These are phyloP conservation scores for Seriola quinqueradiata DNA, from an alignment of 2,113 vertebrate species.

Conservation along the genomic window DNA sequence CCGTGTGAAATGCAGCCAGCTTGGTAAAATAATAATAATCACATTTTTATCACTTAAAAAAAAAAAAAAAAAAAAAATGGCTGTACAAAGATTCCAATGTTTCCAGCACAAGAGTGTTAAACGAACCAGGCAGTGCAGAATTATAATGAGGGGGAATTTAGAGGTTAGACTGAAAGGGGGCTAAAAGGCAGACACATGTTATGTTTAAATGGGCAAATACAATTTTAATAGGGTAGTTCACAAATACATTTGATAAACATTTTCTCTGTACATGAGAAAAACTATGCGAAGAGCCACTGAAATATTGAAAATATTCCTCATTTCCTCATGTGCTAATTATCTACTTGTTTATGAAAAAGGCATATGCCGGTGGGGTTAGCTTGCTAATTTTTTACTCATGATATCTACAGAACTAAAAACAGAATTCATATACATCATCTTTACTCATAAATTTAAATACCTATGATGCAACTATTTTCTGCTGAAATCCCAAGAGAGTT, in stretches of 20 bases:
- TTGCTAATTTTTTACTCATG: not conserved
- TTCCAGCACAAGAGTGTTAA: not conserved
- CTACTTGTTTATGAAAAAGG: too few relatives aligned
- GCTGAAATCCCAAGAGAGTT: not conserved
- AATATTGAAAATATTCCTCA: not conserved
- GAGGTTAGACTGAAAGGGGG: not conserved
- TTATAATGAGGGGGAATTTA: not conserved
- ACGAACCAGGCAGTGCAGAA: constrained; percentile 1
- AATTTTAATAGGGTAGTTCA: not conserved
- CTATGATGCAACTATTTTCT: not conserved
- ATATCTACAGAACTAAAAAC: not conserved
- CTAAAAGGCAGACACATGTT: not conserved
- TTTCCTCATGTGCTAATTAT: not conserved
- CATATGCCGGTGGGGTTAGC: too few relatives aligned
- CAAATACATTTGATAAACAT: not conserved
- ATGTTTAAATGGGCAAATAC: not conserved
- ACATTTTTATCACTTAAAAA: not conserved
- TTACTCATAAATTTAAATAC: not conserved
- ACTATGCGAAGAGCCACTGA: not conserved
- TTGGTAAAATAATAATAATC: not conserved
- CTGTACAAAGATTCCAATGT: not conserved
- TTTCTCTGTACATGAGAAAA: not conserved
- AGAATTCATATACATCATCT: not conserved
- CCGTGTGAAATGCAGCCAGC: not conserved
- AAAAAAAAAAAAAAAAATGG: not conserved